phyloP scores from a whole-genome alignment of 2,797 vertebrate species.

The Schizopygopsis malacanthus region DNA sequence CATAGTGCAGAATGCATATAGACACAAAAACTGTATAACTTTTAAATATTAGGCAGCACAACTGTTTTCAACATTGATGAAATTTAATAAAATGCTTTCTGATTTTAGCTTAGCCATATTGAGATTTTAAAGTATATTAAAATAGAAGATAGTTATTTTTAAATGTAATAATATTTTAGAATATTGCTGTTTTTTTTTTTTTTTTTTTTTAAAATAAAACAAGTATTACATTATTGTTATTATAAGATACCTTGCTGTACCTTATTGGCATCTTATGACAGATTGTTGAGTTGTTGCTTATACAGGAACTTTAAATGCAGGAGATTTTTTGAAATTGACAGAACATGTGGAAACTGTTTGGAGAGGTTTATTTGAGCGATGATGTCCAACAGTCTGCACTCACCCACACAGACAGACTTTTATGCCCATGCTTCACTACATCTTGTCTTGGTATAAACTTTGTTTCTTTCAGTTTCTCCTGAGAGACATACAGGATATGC shows the following conservation, averaged over 20 bases:
- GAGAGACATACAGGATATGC: constrained; percentile 18
- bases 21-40: not conserved
- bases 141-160: not conserved
- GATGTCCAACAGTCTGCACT: constrained; percentile 37
- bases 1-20: too few species aligned
- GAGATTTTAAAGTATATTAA: too few species aligned
- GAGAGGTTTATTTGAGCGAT: constrained; percentile 20
- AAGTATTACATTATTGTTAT: not conserved
- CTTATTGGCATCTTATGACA: not conserved
- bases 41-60: not conserved
- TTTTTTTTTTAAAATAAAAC: not conserved
- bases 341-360: constrained; percentile 35
- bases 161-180: not conserved
- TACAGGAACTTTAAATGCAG: constrained; percentile 6
- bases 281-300: constrained; percentile 24
- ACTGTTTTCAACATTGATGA: not conserved
- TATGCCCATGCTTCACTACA: constrained; percentile 1
- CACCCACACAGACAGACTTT: constrained; percentile 36
- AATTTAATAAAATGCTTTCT: not conserved
- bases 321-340: constrained; percentile 29
- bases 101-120: too few species aligned
- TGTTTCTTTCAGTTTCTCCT: constrained; percentile 27
- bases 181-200: not conserved
- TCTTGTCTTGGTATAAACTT: constrained; percentile 24
- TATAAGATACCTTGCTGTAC: not conserved